These are phyloP conservation scores for Tetragonula clypearis DNA, from an alignment of 1,140 invertebrate species.

Conservation along the genomic window DNA sequence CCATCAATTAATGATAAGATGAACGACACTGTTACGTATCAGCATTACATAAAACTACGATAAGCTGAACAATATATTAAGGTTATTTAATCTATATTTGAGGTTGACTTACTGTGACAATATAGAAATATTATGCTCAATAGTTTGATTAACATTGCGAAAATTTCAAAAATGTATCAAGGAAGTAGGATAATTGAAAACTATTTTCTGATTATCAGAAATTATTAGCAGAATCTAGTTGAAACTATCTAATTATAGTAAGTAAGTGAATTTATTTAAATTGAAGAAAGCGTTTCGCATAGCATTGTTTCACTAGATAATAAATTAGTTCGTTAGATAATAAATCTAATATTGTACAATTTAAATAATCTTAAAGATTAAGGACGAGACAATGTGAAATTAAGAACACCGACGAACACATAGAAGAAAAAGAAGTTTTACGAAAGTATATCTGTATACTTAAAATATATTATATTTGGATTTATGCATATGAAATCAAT, in stretches of 20 bases:
- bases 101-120: background rate
- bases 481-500: too few relatives aligned
- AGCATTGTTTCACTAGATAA: background rate
- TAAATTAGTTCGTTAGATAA: too few relatives aligned
- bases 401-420: too few relatives aligned
- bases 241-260: background rate
- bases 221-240: background rate
- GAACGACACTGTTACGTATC: background rate
- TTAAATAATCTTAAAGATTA: too few relatives aligned
- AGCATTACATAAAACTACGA: background rate
- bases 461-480: too few relatives aligned
- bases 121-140: background rate
- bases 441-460: too few relatives aligned
- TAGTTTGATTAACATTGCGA: background rate
- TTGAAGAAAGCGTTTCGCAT: background rate
- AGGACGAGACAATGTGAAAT: too few relatives aligned
- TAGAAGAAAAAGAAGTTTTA: too few relatives aligned
- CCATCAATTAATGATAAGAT: background rate
- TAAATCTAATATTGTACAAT: too few relatives aligned
- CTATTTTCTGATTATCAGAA: background rate
- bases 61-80: background rate
- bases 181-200: background rate
- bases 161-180: background rate
- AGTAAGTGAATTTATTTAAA: background rate
- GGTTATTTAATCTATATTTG: background rate